Evolutionary conservation across 2,888 invertebrate species (phyloP), one percentile per base, ranked within the genome.

Genomic region (Lasioglossum malachurum): DNA sequence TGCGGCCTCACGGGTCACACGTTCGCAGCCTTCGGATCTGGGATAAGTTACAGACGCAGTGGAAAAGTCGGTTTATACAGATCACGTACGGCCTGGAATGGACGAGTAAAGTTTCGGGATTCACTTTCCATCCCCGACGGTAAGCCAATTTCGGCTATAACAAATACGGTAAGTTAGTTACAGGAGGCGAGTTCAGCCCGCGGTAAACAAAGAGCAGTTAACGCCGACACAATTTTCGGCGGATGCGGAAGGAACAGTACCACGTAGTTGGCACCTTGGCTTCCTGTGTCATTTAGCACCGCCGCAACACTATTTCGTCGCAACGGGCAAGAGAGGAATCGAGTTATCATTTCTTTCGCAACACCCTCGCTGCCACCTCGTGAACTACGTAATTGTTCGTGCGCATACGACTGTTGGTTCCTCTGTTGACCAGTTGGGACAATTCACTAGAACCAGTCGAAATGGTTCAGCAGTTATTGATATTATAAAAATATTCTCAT

Each of bases 31-130:
- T 91, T 91, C 87, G 80, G 76, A 89, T 84, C 83, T 85, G 72
- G 89, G 83, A 87, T 91, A 91, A 91, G 88, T 91, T 87, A 86
- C 85, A 83, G 74, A 49, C 80, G 87, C 88, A 87, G 72, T 76
- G 85, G 85, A 76, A 83, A 84, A 84, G 79, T 76, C 67, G 73
- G 73, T 80, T 86, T 87, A 90, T 85, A 88, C 91, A 82, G 90
- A 88, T 91, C 90, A 91, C 90, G 90, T 90, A 71, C 85, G 71
- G 49, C 81, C 84, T 35, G 67, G 38, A 89, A 84, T 75, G 75
- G 83, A 75, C 74, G 89, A 88, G 82, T 72, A 76, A 89, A 91
- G 88, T 87, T 91, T 89, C 85, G 74, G 74, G 83, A 90, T 90
- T 90, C 88, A 87, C 83, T 82, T 85, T 86, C 71, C 84, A 82